Conservation (phyloP, 2,113 vertebrate genomes). For the Gallinago jamesoni region DNA sequence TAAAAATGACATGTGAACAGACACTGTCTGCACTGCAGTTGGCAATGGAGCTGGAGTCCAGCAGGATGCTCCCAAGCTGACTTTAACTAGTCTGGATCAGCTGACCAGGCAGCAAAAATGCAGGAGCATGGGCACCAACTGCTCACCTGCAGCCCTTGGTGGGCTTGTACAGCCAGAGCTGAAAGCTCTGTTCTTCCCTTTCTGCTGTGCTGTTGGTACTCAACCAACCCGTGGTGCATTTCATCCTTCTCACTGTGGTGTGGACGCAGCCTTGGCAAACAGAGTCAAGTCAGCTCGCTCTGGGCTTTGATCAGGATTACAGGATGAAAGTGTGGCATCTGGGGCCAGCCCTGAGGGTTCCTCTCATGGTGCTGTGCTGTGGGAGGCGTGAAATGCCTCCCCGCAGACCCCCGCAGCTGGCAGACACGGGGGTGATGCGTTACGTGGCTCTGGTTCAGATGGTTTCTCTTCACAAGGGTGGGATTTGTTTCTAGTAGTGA, state of each 20-base stretch:
- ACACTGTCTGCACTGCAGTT: neutral
- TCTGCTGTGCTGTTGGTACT: neutral
- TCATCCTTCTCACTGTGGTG: neutral
- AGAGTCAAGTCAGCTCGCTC: accelerated
- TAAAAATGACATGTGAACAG: neutral
- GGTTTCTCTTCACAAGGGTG: neutral
- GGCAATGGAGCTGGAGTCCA: neutral
- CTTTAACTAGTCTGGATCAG: neutral
- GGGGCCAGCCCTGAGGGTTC: neutral
- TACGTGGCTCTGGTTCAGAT: accelerated
- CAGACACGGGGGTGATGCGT: neutral
- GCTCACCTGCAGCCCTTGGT: neutral
- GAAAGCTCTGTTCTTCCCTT: neutral
- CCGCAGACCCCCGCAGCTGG: neutral
- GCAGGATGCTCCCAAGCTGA: neutral
- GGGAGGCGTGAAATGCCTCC: neutral
- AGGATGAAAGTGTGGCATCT: neutral
- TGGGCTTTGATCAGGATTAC: neutral
- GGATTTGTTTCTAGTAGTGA: neutral
- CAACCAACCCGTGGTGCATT: accelerated
- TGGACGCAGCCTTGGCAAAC: neutral
- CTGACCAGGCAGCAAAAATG: neutral
- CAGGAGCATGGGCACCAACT: accelerated
- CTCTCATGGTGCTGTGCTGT: neutral
- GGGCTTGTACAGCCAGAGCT: neutral